Conservation (phyloP, 2,113 vertebrate species). For the Ahaetulla prasina region DNA sequence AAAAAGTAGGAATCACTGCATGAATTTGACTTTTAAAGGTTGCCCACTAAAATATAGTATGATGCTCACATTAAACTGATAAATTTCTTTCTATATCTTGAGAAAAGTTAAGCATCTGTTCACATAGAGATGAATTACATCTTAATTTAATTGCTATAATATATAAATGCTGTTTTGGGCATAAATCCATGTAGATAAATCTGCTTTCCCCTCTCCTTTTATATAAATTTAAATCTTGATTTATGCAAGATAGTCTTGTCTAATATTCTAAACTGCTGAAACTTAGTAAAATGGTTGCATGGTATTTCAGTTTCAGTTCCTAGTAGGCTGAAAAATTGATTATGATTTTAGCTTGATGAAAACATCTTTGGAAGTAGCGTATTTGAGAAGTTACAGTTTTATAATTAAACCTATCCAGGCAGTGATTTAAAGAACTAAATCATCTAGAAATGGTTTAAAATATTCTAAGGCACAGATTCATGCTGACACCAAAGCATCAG, state of each 20-base stretch:
- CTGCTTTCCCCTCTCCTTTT: not conserved
- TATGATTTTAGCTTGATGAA: not conserved
- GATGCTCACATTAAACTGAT: not conserved
- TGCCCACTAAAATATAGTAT: not conserved
- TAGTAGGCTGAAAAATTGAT: not conserved
- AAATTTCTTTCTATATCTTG: not conserved
- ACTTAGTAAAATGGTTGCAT: not conserved
- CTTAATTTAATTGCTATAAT: not conserved
- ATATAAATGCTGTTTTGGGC: too few species aligned
- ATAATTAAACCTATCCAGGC: not conserved
- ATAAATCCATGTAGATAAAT: not conserved
- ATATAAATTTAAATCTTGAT: not conserved
- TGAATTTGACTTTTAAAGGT: not conserved
- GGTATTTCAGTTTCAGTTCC: not conserved
- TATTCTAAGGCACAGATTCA: not conserved
- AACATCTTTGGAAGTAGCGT: not conserved
- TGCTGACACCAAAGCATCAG: not conserved
- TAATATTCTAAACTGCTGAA: not conserved
- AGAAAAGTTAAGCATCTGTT: not conserved
- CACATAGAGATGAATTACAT: not conserved
- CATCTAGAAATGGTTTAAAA: not conserved
- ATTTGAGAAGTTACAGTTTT: not conserved
- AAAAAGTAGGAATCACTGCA: not conserved
- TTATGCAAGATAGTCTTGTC: not conserved
- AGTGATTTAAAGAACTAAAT: not conserved